These are phyloP conservation scores for Pontoporia blainvillei DNA, from an alignment of 2,113 vertebrate genomes.

Conservation along the genomic window DNA sequence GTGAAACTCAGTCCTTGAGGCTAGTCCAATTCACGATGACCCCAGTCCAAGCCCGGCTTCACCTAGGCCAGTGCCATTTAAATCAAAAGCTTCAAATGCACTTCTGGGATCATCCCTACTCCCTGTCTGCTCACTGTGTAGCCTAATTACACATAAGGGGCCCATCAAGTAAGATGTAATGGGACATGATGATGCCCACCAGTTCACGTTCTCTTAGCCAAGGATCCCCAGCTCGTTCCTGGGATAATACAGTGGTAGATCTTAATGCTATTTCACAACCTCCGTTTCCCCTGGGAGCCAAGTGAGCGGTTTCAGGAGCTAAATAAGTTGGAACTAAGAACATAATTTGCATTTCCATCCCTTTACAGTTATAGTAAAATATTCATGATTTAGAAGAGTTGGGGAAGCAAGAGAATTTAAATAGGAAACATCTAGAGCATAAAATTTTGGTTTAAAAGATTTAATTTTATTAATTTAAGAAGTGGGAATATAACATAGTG, in stretches of 20 bases:
- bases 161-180: not conserved
- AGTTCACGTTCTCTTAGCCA: not conserved
- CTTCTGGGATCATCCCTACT: not conserved
- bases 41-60: not conserved
- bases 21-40: not conserved
- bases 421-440: not conserved
- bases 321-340: not conserved
- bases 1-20: constrained; percentile 31
- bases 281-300: not conserved
- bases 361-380: not conserved
- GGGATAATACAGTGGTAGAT: not conserved
- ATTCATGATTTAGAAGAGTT: not conserved
- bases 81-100: not conserved
- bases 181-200: not conserved
- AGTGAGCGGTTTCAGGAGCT: not conserved
- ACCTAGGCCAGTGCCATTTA: not conserved
- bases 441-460: not conserved
- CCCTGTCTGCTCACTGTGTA: not conserved
- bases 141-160: not conserved
- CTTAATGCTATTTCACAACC: not conserved
- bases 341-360: not conserved
- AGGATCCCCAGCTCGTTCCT: not conserved
- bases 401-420: not conserved
- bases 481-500: not conserved
- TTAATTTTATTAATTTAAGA: not conserved